phyloP scores from a whole-genome alignment of 2,113 vertebrate species.

The Donacobius atricapilla region DNA sequence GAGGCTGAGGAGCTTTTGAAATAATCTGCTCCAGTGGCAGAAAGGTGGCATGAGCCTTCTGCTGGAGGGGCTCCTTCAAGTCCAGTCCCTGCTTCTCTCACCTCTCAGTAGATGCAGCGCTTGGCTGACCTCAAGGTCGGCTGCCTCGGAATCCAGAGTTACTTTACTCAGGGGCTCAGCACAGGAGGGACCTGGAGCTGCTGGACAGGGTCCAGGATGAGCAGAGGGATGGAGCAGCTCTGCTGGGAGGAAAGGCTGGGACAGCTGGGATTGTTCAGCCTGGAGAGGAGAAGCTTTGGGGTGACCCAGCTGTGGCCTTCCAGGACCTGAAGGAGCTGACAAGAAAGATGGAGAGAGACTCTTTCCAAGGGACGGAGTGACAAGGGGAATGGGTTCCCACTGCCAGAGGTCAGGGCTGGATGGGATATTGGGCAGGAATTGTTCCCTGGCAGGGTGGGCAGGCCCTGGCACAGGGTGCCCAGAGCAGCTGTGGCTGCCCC shows the following conservation, averaged over 20 bases:
- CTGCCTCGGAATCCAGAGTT: not conserved
- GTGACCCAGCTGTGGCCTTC: accelerated
- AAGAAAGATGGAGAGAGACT: accelerated
- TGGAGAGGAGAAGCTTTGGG: not conserved
- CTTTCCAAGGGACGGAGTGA: accelerated
- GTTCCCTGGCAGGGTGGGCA: not conserved
- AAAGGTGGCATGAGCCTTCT: not conserved
- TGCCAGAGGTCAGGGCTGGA: not conserved
- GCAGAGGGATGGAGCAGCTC: not conserved
- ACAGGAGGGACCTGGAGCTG: not conserved
- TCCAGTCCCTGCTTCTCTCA: not conserved
- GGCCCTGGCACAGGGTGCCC: not conserved
- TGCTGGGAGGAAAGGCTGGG: not conserved
- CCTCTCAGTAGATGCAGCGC: not conserved
- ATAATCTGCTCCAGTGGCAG: not conserved
- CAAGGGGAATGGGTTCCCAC: not conserved
- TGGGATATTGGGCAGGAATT: not conserved
- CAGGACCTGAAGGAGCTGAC: accelerated
- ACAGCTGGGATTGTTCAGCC: not conserved
- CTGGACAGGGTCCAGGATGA: not conserved
- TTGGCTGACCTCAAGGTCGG: not conserved
- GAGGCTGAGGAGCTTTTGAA: slow-evolving; percentile 15
- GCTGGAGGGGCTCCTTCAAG: slow-evolving; percentile 30
- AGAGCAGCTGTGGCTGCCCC: not conserved
- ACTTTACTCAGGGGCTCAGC: accelerated